Conservation (phyloP, 2,888 invertebrate genomes). For the Archips xylosteana region DNA sequence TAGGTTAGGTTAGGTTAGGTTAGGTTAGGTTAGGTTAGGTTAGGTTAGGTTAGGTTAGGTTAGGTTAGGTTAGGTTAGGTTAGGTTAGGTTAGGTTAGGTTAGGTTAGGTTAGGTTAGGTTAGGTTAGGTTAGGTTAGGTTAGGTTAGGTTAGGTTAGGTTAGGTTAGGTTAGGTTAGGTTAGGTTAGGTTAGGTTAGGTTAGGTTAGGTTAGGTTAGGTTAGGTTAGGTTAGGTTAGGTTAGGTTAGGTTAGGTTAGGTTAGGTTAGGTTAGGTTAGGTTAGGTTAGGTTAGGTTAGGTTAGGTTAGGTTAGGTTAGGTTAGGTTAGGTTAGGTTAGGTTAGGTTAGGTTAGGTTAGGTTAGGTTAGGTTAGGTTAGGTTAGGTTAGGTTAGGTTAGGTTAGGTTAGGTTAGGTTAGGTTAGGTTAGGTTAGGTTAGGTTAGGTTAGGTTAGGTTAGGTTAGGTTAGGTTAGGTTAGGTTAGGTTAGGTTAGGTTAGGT, state of each 20-base stretch:
- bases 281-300: constrained; percentile 48
- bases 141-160: constrained; percentile 19
- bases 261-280: constrained; percentile 49
- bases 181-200: constrained; percentile 19
- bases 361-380: constrained; percentile 43
- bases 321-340: constrained; percentile 47
- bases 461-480: constrained; percentile 29
- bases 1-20: constrained; percentile 13
- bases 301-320: constrained; percentile 42
- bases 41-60: constrained; percentile 12
- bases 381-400: constrained; percentile 46
- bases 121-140: constrained; percentile 22
- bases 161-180: constrained; percentile 19
- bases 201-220: constrained; percentile 19
- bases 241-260: constrained; percentile 48
- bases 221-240: constrained; percentile 37
- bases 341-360: constrained; percentile 44
- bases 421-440: constrained; percentile 42
- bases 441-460: constrained; percentile 30
- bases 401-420: constrained; percentile 28
- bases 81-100: constrained; percentile 18
- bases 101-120: constrained; percentile 21
- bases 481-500: constrained; percentile 42
- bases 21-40: neutral
- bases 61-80: constrained; percentile 12